Base-by-base conservation (phyloP, 2,888 invertebrate genomes). In the Noctua janthe region DNA sequence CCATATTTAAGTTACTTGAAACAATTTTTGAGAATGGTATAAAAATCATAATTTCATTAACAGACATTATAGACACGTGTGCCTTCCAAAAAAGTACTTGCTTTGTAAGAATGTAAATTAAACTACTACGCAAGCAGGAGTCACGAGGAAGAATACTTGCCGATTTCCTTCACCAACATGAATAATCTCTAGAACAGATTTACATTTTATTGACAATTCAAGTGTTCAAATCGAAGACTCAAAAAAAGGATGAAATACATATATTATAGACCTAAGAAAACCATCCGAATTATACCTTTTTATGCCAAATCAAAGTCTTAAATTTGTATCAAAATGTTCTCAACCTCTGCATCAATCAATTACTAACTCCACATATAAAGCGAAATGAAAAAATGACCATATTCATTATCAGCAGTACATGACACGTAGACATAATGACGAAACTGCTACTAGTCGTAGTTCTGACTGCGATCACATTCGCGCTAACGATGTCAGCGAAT, bases 281-380 rank as follows among this genome's bases (percentile, higher is more conserved):
- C 8, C 64, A 29, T 35, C 4, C 1, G 17, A 10, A 17, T 64
- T 35, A 35, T 35, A 35, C 35, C 29, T 29, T 64, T 64, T 35
- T 17, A 64, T 15, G 17, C 11, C 3, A 35, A 64, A 64, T 35
- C 35, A 35, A 62, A 29, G 17, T 43, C 29, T 51, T n/a, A 0
- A 74, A 43, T 49, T 64, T 17, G n/a, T 5, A 17, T 23, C 47
- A 43, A 77, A 80, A 62, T 59, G 86, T 87, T 86, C 23, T 35
- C 54, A 29, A 79, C 49, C 72, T 72, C 88, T 89, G 89, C 51
- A 8, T 5, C n/a, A 73, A 72, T 69, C 78, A 83, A 76, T 82
- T 82, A 81, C 80, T 23, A n/a, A 35, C 59, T 59, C 59, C 56
- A 54, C 80, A 81, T 88, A 88, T 78, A 89, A 80, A 78, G 64